phyloP scores from a whole-genome alignment of 2,797 vertebrate species.

The Arnoldichthys spilopterus region DNA sequence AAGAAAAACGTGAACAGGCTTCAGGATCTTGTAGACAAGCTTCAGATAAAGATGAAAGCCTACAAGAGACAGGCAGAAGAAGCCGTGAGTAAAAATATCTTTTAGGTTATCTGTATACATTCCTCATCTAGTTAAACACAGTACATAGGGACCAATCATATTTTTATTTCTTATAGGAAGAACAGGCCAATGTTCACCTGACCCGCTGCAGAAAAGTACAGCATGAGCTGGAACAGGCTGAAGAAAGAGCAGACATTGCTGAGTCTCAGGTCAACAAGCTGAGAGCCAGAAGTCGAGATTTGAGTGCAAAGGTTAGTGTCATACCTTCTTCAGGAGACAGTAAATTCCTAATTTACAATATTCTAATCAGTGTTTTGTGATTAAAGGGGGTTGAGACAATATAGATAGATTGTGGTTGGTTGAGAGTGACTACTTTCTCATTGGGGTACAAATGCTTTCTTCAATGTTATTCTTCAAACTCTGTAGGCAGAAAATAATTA shows the following conservation, averaged over 20 bases:
- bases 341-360: too few relatives aligned
- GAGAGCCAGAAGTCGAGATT: slow-evolving; percentile 65
- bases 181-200: slow-evolving; percentile 30
- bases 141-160: neutral
- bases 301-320: neutral
- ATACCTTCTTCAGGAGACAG: neutral
- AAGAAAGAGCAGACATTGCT: slow-evolving; percentile 72
- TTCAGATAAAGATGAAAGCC: too few relatives aligned
- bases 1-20: too few relatives aligned
- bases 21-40: too few relatives aligned
- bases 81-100: neutral
- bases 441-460: too few relatives aligned
- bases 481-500: too few relatives aligned
- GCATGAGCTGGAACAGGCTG: slow-evolving; percentile 71
- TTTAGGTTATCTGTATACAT: neutral
- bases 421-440: too few relatives aligned
- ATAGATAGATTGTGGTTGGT: too few relatives aligned
- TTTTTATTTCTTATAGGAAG: neutral
- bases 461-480: too few relatives aligned
- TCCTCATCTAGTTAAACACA: neutral
- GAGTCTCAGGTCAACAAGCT: slow-evolving; percentile 74
- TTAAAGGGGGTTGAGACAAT: too few relatives aligned
- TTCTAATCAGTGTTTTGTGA: neutral
- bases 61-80: neutral
- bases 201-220: slow-evolving; percentile 71